Percentiles rank a stretch among this genome's conserved stretches.
These are phyloP conservation scores for Agriotes lineatus DNA, from an alignment of 2,888 invertebrate genomes.

Conservation along the genomic window DNA sequence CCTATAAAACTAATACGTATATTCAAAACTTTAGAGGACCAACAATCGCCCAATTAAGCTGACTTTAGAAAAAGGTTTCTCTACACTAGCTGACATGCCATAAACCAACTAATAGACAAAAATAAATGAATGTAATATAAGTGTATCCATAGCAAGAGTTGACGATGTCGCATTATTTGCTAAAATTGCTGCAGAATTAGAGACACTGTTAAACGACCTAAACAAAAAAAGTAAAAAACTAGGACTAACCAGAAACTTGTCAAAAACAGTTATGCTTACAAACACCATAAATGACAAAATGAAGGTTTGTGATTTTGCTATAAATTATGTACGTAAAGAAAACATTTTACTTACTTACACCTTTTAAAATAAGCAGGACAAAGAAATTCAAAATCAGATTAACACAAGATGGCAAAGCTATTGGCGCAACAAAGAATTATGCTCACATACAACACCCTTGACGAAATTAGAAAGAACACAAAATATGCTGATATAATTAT, in stretches of 20 bases:
- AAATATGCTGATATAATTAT: too few species aligned
- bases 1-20: too few species aligned
- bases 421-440: background rate
- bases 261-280: background rate
- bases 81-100: too few species aligned
- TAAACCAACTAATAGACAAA: too few species aligned
- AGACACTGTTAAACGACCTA: background rate
- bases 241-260: background rate
- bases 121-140: background rate
- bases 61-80: too few species aligned
- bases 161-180: background rate
- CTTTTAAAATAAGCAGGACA: background rate
- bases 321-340: background rate
- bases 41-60: too few species aligned
- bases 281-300: background rate
- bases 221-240: background rate
- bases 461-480: too few species aligned
- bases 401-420: background rate
- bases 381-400: slow-evolving; percentile 5
- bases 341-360: background rate
- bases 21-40: too few species aligned
- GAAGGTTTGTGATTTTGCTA: too few species aligned
- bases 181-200: background rate
- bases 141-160: background rate
- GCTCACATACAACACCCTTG: too few species aligned